These are phyloP conservation scores for Eupithecia centaureata DNA, from an alignment of 2,888 invertebrate species.

Conservation along the genomic window DNA sequence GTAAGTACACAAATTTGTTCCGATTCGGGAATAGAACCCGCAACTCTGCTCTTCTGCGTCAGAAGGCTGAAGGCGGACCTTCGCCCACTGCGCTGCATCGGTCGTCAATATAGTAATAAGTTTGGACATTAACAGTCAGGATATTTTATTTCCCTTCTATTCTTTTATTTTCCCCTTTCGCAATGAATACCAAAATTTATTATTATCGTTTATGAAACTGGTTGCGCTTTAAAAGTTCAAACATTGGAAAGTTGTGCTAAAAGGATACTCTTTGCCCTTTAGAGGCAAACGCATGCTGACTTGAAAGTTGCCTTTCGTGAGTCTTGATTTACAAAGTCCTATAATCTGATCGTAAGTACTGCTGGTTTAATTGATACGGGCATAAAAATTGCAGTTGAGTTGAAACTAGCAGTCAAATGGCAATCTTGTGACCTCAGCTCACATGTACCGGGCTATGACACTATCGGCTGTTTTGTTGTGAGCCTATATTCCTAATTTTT, in stretches of 20 bases:
- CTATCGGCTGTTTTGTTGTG: too few relatives aligned
- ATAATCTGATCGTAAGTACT: background rate
- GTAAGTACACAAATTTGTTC: too few relatives aligned
- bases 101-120: background rate
- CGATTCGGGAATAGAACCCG: too few relatives aligned
- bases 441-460: too few relatives aligned
- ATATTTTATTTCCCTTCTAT: background rate
- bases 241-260: background rate
- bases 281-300: background rate
- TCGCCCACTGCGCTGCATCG: too few relatives aligned
- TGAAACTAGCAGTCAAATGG: too few relatives aligned
- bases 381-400: background rate
- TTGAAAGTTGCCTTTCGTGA: background rate
- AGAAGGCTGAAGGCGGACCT: too few relatives aligned
- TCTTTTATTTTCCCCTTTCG: background rate
- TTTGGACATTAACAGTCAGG: background rate
- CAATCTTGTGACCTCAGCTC: background rate
- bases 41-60: too few relatives aligned
- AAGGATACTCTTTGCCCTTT: constrained; percentile 3
- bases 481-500: too few relatives aligned
- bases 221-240: background rate
- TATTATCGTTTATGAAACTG: background rate
- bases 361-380: background rate
- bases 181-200: background rate
- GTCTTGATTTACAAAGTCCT: background rate